Evolutionary conservation across 2,113 vertebrate genomes (phyloP).

Genomic region (Carlito syrichta): DNA sequence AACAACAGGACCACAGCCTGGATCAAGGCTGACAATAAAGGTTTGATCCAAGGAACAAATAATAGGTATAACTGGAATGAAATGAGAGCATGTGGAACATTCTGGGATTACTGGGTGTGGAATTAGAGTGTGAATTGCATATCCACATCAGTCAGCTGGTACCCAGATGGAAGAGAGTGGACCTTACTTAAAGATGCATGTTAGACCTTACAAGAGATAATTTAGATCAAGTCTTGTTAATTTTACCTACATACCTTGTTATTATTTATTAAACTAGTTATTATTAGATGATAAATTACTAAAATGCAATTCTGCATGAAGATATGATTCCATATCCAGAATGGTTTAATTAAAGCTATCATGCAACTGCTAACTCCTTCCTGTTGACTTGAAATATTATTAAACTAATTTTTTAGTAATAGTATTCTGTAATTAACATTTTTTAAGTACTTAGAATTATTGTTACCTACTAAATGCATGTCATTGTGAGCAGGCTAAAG

Average conservation of each 20-base stretch:
- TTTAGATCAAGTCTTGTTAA: neutral
- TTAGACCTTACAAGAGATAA: neutral
- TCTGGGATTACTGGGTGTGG: neutral
- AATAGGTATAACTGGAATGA: neutral
- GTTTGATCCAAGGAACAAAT: neutral
- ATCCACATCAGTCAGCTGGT: neutral
- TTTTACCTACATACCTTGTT: neutral
- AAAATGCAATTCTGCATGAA: neutral
- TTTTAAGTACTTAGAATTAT: neutral
- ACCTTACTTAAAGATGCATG: neutral
- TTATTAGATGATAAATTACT: too few species aligned
- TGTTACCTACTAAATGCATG: neutral
- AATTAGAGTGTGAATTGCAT: neutral
- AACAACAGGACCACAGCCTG: neutral
- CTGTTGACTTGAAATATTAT: neutral
- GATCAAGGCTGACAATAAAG: neutral
- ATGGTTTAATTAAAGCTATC: neutral
- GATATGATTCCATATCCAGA: neutral
- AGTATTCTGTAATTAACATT: neutral
- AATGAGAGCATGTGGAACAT: neutral
- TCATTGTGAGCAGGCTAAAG: neutral
- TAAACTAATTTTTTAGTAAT: neutral
- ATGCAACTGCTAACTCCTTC: neutral
- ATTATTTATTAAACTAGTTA: too few species aligned
- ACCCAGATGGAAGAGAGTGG: neutral